Base-by-base conservation (phyloP, 2,888 invertebrate genomes). In the Leucophora obtusa region DNA sequence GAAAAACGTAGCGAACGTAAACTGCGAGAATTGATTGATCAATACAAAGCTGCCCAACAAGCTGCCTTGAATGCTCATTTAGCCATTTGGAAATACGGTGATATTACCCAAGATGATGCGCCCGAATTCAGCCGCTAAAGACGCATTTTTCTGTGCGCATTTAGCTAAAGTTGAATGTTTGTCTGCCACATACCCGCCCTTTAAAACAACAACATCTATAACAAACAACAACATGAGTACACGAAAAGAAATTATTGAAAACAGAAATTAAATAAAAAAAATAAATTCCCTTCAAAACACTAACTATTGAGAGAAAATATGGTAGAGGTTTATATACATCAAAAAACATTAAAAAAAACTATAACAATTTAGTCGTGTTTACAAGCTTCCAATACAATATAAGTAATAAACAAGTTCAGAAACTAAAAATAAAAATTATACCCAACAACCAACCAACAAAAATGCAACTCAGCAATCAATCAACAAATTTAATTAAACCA, bases 1-100 rank as follows among this genome's bases (percentile, higher is more conserved):
- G 97, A 98, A 73, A 92, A 93, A 77, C 92, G 95, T 82, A 94
- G 95, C 84, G 98, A 98, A 87, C 94, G 94, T 83, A 93, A 96
- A 85, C 93, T 98, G 83, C 93, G 94, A 81, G 93, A 94, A 88
- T 90, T 98, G 89, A 93, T 95, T 79, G 92, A 92, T 53, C 96
- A 96, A 86, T 98, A 98, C 91, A 93, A 93, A 87, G 93, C 93
- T 74, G 97, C 97, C 56, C 96, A 98, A 90, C 95, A 96, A 83
- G 92, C 93, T 83, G 98, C 98, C 21, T 95, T 96, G 91, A 94
- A 94, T 86, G 93, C 94, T 85, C 97, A 97, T 89, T 92, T 94
- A 86, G 96, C 96, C 91, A 95, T 99, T 86, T 99, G 99, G 99
- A 95, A 96, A 88, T 99, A 99, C 89, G 99, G 99, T n/a, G 99